Conservation (phyloP, 2,888 invertebrate species). For the Ametastegia equiseti region DNA sequence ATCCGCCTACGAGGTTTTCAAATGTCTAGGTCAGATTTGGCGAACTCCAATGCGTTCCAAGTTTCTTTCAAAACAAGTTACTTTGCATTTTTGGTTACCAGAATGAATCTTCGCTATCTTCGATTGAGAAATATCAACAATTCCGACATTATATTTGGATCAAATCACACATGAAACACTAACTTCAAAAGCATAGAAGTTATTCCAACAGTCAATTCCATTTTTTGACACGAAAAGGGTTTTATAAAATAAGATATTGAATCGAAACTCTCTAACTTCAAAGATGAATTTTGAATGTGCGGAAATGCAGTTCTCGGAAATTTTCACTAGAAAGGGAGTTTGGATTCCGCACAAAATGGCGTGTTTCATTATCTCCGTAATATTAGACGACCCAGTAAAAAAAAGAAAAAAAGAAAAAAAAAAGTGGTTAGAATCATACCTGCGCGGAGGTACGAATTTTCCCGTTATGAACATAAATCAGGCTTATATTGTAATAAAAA, state of each 20-base stretch:
- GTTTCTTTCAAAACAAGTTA: too few relatives aligned
- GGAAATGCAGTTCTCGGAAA: not conserved
- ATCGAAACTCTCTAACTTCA: not conserved
- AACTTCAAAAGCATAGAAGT: too few relatives aligned
- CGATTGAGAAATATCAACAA: too few relatives aligned
- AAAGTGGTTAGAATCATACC: not conserved
- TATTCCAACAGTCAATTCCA: too few relatives aligned
- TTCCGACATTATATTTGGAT: too few relatives aligned
- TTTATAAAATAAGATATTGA: not conserved
- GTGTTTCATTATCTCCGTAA: constrained; percentile 38
- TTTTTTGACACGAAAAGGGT: too few relatives aligned
- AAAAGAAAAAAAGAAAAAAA: not conserved
- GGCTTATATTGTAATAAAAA: constrained; percentile 41
- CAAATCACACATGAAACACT: too few relatives aligned
- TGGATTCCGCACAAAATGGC: constrained; percentile 27
- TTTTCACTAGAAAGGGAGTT: not conserved
- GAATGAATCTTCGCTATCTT: too few relatives aligned
- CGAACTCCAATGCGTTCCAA: too few relatives aligned
- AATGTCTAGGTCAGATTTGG: too few relatives aligned
- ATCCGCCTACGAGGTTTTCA: too few relatives aligned
- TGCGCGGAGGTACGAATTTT: constrained; percentile 24
- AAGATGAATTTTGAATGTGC: not conserved
- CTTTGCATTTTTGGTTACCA: too few relatives aligned
- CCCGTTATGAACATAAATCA: constrained; percentile 36
- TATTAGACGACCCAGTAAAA: not conserved